Base-by-base conservation (phyloP, 2,888 invertebrate species). In the Petrophora chlorosata region DNA sequence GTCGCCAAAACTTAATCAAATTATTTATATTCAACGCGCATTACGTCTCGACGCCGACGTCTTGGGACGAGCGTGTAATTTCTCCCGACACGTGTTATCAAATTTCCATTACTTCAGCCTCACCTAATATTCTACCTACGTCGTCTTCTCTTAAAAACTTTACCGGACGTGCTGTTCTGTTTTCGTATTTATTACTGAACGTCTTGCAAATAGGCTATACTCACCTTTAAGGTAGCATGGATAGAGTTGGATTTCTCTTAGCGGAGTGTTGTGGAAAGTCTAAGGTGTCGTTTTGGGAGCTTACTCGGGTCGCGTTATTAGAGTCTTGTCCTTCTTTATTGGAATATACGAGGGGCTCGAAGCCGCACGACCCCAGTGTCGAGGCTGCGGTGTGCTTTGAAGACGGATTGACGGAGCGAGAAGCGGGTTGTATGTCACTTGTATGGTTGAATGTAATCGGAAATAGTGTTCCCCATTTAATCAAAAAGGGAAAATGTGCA, bases 281-380 rank as follows among this genome's bases (percentile, higher is more conserved):
- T 70, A 74, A 80, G 83, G 82, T 82, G 83, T 81, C 82, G 82
- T 82, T 79, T 76, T 70, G 79, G 80, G 77, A 76, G 82, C 80
- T 83, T 82, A 80, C 74, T 79, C 54, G 79, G 82, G 80, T 76
- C 79, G 73, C 70, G 80, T 81, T 85, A 85, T 85, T 84, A 80
- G 78, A 78, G 80, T 65, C 77, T 79, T 83, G 84, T 83, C 82
- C 74, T 82, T 82, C 82, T 82, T 82, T 85, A 84, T 85, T 85
- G 81, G 82, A 81, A 81, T 81, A 79, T 85, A 82, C 76, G 82
- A 76, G 71, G 67, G 73, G 65, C 51, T 67, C 58, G 59, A 67
- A 51, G 53, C 63, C 55, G 43, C 64, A 34, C 53, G 43, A 43
- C 45, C 40, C 30, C 53, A 34, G 32, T 40, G 49, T 14, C 5